Base-by-base conservation (phyloP, 2,797 vertebrate species). In the Triplophysa bombifrons region DNA sequence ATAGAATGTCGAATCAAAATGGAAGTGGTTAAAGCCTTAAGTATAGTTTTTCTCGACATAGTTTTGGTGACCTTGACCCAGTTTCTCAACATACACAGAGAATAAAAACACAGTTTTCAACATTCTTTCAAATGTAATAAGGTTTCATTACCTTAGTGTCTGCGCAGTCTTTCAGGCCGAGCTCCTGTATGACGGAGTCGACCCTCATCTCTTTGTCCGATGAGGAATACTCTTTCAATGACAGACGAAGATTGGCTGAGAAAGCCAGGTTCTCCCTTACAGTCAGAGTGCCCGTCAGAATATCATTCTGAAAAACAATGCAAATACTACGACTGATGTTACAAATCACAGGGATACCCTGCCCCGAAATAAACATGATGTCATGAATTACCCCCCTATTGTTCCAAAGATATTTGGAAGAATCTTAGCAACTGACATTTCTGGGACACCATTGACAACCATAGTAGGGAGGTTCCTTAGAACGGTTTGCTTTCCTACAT, bases 211-310 rank as follows among this genome's bases (percentile, higher is more conserved):
- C n/a, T 74, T 84, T 86, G 69, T 86, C 74, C 14, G 67, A 72
- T 17, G 64, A 50, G 3, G 61, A 78, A 69, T 64, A 58, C 13
- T 56, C 55, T 19, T 64, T 56, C 4, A 4, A 70, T 3, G 77
- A 58, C 55, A 86, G 71, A 5, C 83, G 76, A 16, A 84, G 83
- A 53, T 78, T 84, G 27, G 84, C 84, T 20, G 85, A 86, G 72
- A 86, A 86, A 6, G 83, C 56, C 22, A 86, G 71, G 41, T 86
- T 86, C 66, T 86, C 85, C 55, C 53, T 66, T 11, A 86, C 20
- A 4, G 77, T 82, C 53, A 86, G 78, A 22, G 84, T 86, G 10
- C 83, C 83, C 84, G 80, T 86, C 69, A 85, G 56, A 67, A 84
- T 34, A 55, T 85, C 41, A 74, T 74, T 70, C 81, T 82, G 76